These are phyloP conservation scores for Scophthalmus maximus DNA, from an alignment of 2,113 vertebrate genomes.

Conservation along the genomic window DNA sequence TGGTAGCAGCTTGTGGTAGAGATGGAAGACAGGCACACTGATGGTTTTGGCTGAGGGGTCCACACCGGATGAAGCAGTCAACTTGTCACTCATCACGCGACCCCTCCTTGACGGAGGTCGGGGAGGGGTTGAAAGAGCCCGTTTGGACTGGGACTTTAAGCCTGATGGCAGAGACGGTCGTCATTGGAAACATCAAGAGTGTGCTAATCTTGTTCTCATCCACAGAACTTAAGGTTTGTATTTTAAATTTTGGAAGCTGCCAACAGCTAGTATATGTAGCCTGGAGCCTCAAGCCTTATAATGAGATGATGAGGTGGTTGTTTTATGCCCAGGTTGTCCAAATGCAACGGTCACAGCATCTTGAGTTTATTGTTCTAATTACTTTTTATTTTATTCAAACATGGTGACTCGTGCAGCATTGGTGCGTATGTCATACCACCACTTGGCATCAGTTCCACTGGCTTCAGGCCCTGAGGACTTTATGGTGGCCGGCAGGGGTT, in stretches of 20 bases:
- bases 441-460: background rate
- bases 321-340: background rate
- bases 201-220: background rate
- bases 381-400: background rate
- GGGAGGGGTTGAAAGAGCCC: constrained; percentile 93
- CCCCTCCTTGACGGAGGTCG: constrained; percentile 96
- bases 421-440: background rate
- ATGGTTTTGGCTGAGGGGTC: constrained; percentile 95
- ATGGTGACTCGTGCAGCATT: background rate
- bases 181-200: background rate
- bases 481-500: background rate
- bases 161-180: constrained; percentile 77
- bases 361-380: background rate
- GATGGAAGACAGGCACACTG: constrained; percentile 97
- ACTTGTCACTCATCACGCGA: constrained; percentile 93
- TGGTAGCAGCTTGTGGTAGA: constrained; percentile 95
- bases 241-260: no score
- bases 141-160: constrained; percentile 97
- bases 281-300: no score
- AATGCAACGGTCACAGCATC: background rate
- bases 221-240: background rate
- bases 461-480: background rate
- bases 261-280: background rate
- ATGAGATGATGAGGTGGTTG: background rate
- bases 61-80: constrained; percentile 87